Percentiles rank a stretch among this genome's conserved stretches.
These are phyloP conservation scores for Tenebrosternarchus preto DNA, from an alignment of 2,113 vertebrate species.

Conservation along the genomic window DNA sequence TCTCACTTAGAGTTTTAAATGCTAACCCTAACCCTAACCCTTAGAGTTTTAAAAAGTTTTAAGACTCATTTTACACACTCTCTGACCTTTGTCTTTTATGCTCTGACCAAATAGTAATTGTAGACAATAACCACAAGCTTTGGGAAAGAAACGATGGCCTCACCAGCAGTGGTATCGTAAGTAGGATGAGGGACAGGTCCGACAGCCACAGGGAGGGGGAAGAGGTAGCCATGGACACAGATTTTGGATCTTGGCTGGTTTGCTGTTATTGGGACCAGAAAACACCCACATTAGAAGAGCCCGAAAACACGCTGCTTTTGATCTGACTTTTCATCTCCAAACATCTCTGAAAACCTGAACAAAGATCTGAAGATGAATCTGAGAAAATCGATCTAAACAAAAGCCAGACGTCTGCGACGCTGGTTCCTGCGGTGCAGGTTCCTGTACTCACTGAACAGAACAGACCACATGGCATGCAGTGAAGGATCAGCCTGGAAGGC, in stretches of 20 bases:
- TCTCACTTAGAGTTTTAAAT: too few species aligned
- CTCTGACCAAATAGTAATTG: too few species aligned
- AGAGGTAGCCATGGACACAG: conserved; percentile 86
- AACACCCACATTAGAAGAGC: conserved; percentile 1
- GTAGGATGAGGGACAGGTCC: conserved; percentile 81
- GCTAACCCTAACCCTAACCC: too few species aligned
- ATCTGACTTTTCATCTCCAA: background rate
- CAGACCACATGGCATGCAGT: conserved; percentile 74
- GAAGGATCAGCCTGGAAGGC: conserved; percentile 77
- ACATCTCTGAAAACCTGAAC: background rate
- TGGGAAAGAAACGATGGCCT: conserved; percentile 5
- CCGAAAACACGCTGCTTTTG: background rate
- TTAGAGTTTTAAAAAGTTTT: too few species aligned
- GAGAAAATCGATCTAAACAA: background rate
- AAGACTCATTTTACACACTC: too few species aligned
- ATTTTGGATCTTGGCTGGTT: conserved; percentile 82
- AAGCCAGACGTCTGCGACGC: background rate
- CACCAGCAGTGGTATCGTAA: conserved; percentile 85
- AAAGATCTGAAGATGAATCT: background rate
- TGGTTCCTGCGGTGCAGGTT: background rate
- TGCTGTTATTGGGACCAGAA: conserved; percentile 64
- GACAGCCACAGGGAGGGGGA: conserved; percentile 80
- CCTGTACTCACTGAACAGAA: conserved; percentile 81
- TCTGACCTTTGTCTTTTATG: too few species aligned
- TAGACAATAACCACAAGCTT: background rate